A percentile compares a stretch with the other conserved stretches of the same genome.
phyloP scores from a whole-genome alignment of 2,797 vertebrate genomes.

The Cygnus olor region DNA sequence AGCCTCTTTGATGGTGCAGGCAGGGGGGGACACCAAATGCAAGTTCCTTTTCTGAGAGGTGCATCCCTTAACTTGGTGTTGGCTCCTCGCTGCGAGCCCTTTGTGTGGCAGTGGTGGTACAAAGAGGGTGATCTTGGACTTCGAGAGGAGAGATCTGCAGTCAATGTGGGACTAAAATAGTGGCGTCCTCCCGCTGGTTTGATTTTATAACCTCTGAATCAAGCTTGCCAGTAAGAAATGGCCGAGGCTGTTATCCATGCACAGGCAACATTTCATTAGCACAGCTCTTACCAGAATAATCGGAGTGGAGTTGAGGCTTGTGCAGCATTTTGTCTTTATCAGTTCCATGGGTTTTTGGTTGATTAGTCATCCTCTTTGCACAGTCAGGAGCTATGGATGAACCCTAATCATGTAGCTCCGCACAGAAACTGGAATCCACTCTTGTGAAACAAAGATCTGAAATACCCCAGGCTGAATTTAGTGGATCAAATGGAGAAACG shows the following conservation, averaged over 20 bases:
- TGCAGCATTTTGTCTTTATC: background rate
- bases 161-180: rapidly evolving
- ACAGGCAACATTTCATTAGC: background rate
- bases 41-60: too few relatives aligned
- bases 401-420: background rate
- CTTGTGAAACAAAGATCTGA: background rate
- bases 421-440: background rate
- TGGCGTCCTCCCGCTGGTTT: background rate
- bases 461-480: background rate
- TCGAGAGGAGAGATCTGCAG: background rate
- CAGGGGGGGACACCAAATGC: background rate
- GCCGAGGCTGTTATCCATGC: background rate
- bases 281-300: background rate
- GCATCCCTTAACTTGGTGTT: background rate
- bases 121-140: background rate
- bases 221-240: background rate
- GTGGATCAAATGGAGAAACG: background rate
- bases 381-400: background rate
- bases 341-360: background rate
- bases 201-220: background rate
- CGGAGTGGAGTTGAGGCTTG: background rate
- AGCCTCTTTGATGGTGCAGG: rapidly evolving
- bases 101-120: background rate
- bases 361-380: background rate
- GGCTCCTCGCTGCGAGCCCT: background rate